phyloP scores from a whole-genome alignment of 1,140 invertebrate genomes.

The Orchestia grillus region DNA sequence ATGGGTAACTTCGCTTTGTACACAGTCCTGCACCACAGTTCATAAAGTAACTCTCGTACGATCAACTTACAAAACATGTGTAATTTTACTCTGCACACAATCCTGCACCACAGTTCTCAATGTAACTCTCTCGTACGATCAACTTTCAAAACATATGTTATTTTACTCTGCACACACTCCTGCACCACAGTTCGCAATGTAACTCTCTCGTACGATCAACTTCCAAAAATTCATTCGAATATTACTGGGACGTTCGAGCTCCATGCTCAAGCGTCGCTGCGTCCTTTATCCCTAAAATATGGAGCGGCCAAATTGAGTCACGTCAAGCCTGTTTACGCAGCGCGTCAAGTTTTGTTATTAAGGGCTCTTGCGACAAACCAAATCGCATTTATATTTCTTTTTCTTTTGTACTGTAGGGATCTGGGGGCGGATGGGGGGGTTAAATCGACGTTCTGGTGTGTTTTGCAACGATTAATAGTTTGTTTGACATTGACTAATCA shows the following conservation, averaged over 20 bases:
- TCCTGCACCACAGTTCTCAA: not conserved
- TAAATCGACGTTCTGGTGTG: not conserved
- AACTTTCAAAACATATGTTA: not conserved
- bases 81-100: not conserved
- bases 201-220: not conserved
- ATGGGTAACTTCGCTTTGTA: too few species aligned
- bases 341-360: not conserved
- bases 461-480: not conserved
- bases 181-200: not conserved
- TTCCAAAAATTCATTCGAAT: not conserved
- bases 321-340: not conserved
- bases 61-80: too few species aligned
- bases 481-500: not conserved
- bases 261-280: too few species aligned
- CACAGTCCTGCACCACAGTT: too few species aligned
- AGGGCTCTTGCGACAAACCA: not conserved
- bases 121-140: not conserved
- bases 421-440: too few species aligned
- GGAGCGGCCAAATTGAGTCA: not conserved
- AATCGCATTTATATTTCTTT: not conserved
- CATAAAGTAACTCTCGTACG: too few species aligned
- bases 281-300: not conserved
- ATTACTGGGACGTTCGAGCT: too few species aligned
- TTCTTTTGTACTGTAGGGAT: not conserved
- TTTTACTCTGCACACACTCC: not conserved